phyloP scores from a whole-genome alignment of 1,140 invertebrate genomes.

The Diachasmimorpha longicaudata region DNA sequence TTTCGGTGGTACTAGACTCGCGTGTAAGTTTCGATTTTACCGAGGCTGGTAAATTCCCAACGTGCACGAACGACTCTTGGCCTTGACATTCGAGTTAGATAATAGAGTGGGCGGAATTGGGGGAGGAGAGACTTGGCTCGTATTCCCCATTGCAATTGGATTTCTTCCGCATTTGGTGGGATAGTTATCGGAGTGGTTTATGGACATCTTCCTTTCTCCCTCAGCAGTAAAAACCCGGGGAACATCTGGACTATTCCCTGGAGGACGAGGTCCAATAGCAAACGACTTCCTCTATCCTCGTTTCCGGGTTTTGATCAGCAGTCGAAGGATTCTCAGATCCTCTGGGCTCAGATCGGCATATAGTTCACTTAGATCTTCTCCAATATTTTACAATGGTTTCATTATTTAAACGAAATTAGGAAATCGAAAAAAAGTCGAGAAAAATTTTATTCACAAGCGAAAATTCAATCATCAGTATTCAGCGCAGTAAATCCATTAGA shows the following conservation, averaged over 20 bases:
- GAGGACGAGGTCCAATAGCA: neutral
- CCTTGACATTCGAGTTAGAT: conserved; percentile 5
- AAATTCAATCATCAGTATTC: too few species aligned
- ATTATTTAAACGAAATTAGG: too few species aligned
- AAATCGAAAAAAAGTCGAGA: too few species aligned
- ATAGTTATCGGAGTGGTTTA: neutral
- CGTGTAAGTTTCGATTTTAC: neutral
- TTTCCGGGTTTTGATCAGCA: too few species aligned
- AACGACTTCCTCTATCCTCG: too few species aligned
- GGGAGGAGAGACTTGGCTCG: neutral
- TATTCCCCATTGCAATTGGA: neutral
- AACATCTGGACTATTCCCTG: neutral
- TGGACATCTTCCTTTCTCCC: neutral
- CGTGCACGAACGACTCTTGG: neutral
- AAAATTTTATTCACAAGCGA: too few species aligned
- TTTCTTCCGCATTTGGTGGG: conserved; percentile 3
- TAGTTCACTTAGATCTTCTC: too few species aligned
- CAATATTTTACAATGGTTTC: too few species aligned
- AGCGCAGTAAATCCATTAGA: too few species aligned
- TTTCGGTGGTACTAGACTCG: neutral
- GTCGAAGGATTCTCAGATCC: too few species aligned
- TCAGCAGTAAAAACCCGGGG: neutral
- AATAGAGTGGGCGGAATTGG: neutral
- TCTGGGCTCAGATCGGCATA: too few species aligned
- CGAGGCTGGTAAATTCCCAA: neutral